Percentiles rank a stretch among this genome's conserved stretches.
These are phyloP conservation scores for Austrolebias charrua DNA, from an alignment of 2,797 vertebrate genomes.

Conservation along the genomic window DNA sequence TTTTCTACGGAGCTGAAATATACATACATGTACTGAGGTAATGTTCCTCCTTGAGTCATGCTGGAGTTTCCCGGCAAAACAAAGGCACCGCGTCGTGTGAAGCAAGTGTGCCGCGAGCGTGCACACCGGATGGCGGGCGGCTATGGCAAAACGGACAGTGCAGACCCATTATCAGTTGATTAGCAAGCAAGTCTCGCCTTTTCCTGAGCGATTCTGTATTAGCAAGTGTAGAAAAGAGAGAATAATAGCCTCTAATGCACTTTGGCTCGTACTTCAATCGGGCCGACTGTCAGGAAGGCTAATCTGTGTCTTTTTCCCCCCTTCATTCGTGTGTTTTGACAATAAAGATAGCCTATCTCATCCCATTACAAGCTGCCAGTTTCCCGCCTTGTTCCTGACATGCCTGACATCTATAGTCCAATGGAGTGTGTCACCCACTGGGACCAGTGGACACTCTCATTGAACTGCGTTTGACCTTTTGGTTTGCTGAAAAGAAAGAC, in stretches of 20 bases:
- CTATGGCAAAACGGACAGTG: conserved; percentile 62
- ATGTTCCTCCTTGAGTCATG: not conserved
- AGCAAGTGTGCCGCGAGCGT: conserved; percentile 77
- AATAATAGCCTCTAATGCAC: conserved; percentile 81
- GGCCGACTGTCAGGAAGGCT: conserved; percentile 77
- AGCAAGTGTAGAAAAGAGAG: conserved; percentile 65
- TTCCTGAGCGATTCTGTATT: conserved; percentile 77
- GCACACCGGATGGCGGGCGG: conserved; percentile 66
- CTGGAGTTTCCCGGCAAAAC: not conserved
- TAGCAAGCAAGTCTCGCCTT: conserved; percentile 82
- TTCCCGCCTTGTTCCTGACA: conserved; percentile 73
- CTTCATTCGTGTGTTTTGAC: conserved; percentile 86
- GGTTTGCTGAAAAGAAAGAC: conserved; percentile 23
- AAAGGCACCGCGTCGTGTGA: conserved; percentile 64
- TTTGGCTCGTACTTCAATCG: conserved; percentile 84
- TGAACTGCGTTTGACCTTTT: conserved; percentile 38
- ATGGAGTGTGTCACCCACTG: conserved; percentile 47
- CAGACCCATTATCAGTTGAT: conserved; percentile 82
- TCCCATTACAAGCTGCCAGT: conserved; percentile 74
- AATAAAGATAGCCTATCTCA: conserved; percentile 85
- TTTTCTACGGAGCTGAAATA: not conserved
- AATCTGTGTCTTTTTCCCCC: conserved; percentile 74
- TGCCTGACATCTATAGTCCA: conserved; percentile 60
- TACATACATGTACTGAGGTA: too few relatives aligned
- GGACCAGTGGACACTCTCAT: conserved; percentile 60